These are phyloP conservation scores for Leucoptera coffeella DNA, from an alignment of 2,888 invertebrate genomes.

Conservation along the genomic window DNA sequence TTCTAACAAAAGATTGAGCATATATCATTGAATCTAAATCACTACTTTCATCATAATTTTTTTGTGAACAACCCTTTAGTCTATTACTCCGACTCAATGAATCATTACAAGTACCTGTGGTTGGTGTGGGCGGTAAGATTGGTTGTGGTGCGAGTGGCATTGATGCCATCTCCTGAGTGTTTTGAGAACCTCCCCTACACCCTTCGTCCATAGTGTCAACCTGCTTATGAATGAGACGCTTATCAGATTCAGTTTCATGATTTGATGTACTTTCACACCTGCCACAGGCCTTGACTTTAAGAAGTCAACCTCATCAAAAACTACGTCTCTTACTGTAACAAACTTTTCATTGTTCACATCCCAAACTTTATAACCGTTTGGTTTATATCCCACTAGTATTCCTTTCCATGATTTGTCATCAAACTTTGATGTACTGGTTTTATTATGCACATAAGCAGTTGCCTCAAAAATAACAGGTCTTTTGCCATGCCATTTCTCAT, in stretches of 20 bases:
- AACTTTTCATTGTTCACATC: constrained; percentile 12
- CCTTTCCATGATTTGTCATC: constrained; percentile 16
- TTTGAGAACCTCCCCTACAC: background rate
- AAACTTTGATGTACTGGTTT: constrained; percentile 13
- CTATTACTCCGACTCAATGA: constrained; percentile 6
- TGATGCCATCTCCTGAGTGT: background rate
- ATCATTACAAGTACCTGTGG: background rate
- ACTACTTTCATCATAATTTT: constrained; percentile 5
- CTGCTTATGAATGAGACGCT: background rate
- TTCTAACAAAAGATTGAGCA: constrained; percentile 4
- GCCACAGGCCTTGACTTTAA: constrained; percentile 8
- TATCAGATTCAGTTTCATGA: no score
- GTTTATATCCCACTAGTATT: constrained; percentile 13
- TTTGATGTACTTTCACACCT: background rate
- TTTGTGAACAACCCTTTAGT: constrained; percentile 12
- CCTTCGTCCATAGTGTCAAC: background rate
- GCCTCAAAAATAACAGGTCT: constrained; percentile 16
- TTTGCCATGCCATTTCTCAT: constrained; percentile 16
- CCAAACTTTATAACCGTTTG: constrained; percentile 16
- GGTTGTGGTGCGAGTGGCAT: no score
- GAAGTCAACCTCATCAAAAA: constrained; percentile 14
- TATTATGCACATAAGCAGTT: constrained; percentile 14
- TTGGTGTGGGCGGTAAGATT: no score
- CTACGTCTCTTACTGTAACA: constrained; percentile 13
- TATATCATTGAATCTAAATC: constrained; percentile 6